Evolutionary conservation across 1,140 invertebrate species (phyloP), one percentile per base, ranked within the genome.

Genomic region (Riptortus pedestris): DNA sequence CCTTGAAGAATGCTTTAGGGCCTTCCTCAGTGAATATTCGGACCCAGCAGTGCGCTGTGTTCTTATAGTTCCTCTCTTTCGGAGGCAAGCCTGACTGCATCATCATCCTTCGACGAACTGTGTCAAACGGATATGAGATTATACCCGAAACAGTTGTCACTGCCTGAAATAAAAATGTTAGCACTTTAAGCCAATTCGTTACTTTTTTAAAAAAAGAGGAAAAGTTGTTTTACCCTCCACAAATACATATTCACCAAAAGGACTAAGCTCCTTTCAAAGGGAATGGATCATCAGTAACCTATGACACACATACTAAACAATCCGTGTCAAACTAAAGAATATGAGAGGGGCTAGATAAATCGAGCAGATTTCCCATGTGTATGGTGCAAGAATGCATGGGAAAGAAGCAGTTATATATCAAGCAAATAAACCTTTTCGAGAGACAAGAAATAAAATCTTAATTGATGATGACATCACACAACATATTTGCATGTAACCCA

Each of bases 101-200:
- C 87, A 93, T 93, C 88, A 93, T 91, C 74, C 90, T 84, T 74
- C 90, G 83, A 77, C 90, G 81, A 47, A 93, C 90, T 57, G 90
- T 93, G 74, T 93, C 90, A 75, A 91, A 90, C 67, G 90, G 90
- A 80, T 93, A 93, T n/a, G 89, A 91, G 47, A 91, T 79, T 67
- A 92, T 81, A 73, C 88, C 88, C 67, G 87, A 80, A 14, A 81
- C 79, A 43, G 87, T 86, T 24, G 87, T 90, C 24, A 89, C 87
- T 68, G 65, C 72, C 79, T 85, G 73, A 22, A 68, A 74, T 67
- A 63, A 43, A 67, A 70, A 76, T 24, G 72, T 28, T n/a, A 60
- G 3, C 27, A 58, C 26, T 38, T 14, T 7, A 38, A 14, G 31
- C 5, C 31, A 7, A 38, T 5, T 5, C 5, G 5, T 38, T 38